Percentiles rank a stretch among this genome's conserved stretches.
phyloP scores from a whole-genome alignment of 2,797 vertebrate genomes.

The Loriculus beryllinus region DNA sequence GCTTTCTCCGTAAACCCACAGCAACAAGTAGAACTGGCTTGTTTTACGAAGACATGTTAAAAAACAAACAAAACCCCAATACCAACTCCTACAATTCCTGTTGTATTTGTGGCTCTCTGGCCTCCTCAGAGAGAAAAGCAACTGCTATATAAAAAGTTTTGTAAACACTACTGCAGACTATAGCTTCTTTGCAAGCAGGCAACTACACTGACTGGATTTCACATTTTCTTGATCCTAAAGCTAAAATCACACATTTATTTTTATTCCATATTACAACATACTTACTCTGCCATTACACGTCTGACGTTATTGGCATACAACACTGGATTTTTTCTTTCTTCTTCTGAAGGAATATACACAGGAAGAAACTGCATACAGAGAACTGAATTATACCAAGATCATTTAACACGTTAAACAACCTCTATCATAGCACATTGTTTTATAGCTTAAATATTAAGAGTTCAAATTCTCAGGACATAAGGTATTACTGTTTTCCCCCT shows the following conservation, averaged over 20 bases:
- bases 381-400: constrained; percentile 34
- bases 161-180: background rate
- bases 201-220: background rate
- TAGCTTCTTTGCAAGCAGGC: background rate
- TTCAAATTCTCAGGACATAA: background rate
- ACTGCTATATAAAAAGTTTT: background rate
- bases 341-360: constrained; percentile 90
- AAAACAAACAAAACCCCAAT: background rate
- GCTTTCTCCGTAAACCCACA: background rate
- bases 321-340: constrained; percentile 89
- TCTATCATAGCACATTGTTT: background rate
- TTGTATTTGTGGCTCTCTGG: background rate
- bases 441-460: background rate
- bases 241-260: background rate
- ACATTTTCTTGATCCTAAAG: background rate
- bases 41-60: background rate
- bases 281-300: constrained; percentile 93
- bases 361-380: constrained; percentile 88
- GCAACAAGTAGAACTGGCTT: background rate
- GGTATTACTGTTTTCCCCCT: background rate
- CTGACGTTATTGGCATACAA: constrained; percentile 94
- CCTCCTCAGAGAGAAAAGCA: background rate
- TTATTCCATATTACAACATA: background rate
- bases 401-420: background rate
- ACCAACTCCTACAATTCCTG: background rate